Base-by-base conservation (phyloP, 2,113 vertebrate genomes). In the Egretta garzetta region DNA sequence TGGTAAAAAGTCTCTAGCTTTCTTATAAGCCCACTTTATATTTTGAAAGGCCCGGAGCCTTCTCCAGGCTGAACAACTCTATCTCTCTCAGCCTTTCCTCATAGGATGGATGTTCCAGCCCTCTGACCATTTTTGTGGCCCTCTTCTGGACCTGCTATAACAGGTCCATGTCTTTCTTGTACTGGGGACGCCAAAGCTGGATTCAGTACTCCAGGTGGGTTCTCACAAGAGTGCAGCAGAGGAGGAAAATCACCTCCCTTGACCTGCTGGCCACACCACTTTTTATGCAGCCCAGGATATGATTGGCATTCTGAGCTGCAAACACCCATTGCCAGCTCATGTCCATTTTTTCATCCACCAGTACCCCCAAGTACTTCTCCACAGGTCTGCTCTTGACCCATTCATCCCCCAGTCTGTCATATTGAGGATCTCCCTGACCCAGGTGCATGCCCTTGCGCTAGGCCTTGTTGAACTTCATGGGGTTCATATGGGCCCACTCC, bases 261-360 rank as follows among this genome's bases (percentile, higher is more conserved):
- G 1, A 60, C 8, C 22, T 55, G 39, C 14, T 23, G 28, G 49
- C 8, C 17, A 27, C 1, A 0, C 10, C 45, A 24, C 11, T 75
- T 63, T 63, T 35, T 14, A 17, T 32, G 24, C 24, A 50, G 13
- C 13, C 45, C 19, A 13, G 41, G 50, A 41, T 58, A 26, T 0
- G 1, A 4, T 20, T n/a, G 5, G 12, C n/a, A 64, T 64, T 72
- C 24, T 80, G 58, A 30, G 41, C 28, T 80, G 24, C 8, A 7
- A 19, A 8, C 0, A 1, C 58, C 3, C 13, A 8, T 49, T 55
- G 17, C 15, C 2, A 1, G 12, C 22, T 64, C 24, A 26, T 9
- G 16, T 10, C 3, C 5, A n/a, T n/a, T 49, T 72, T 55, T 26
- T n/a, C 15, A 41, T 41, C 20, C 30, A 73, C n/a, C 13, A 35